Evolutionary conservation across 2,797 vertebrate species (phyloP).

Genomic region (Xiphophorus birchmanni): DNA sequence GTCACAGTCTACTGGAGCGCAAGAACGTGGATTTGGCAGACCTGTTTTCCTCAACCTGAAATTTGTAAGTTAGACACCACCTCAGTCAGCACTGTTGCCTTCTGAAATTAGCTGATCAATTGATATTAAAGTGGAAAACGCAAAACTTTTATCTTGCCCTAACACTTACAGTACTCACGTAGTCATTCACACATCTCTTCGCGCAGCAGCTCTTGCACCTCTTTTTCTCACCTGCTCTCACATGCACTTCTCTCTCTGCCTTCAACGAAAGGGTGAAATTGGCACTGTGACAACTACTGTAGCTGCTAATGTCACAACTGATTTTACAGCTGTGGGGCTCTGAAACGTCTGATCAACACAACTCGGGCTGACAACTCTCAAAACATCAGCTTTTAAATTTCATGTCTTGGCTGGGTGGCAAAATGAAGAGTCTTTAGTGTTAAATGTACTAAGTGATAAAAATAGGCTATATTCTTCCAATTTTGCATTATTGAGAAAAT

Average conservation of each 20-base stretch:
- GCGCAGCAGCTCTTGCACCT: slow-evolving; percentile 18
- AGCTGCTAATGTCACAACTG: slow-evolving; percentile 38
- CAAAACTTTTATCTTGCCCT: slow-evolving; percentile 23
- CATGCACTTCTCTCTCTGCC: slow-evolving; percentile 17
- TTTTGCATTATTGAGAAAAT: neutral
- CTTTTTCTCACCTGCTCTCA: slow-evolving; percentile 17
- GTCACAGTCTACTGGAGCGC: slow-evolving; percentile 42
- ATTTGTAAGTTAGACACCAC: slow-evolving; percentile 13
- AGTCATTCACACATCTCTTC: slow-evolving; percentile 17
- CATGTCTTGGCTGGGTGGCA: slow-evolving; percentile 1
- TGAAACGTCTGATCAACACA: slow-evolving; percentile 30
- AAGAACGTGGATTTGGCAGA: slow-evolving; percentile 19
- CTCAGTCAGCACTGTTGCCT: slow-evolving; percentile 5
- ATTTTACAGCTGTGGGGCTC: slow-evolving; percentile 23
- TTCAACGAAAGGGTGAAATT: slow-evolving; percentile 41
- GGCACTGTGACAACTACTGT: slow-evolving; percentile 31
- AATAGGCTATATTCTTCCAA: neutral
- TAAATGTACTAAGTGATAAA: neutral
- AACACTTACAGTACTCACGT: slow-evolving; percentile 7
- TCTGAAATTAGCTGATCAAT: slow-evolving; percentile 19
- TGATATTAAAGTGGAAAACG: slow-evolving; percentile 21
- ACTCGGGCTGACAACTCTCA: slow-evolving; percentile 27
- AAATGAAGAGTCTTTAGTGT: neutral
- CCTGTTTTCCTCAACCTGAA: slow-evolving; percentile 37
- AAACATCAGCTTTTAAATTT: slow-evolving; percentile 22